Evolutionary conservation across 2,888 invertebrate genomes (phyloP).

Genomic region (Pimpla rufipes): DNA sequence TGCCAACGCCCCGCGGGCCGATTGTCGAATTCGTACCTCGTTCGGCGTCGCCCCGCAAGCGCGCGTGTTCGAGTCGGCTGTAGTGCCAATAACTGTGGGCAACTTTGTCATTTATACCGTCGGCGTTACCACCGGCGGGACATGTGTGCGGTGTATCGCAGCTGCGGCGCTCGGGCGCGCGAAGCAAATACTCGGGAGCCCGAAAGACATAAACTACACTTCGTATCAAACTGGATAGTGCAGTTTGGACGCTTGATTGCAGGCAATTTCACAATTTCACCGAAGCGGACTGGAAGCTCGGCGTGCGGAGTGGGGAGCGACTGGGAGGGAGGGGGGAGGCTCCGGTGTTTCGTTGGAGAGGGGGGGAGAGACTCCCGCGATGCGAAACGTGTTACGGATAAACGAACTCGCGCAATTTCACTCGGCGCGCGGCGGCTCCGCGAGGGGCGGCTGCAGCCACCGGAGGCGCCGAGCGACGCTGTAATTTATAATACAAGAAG

Average conservation of each 20-base stretch:
- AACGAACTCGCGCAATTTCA: slow-evolving; percentile 64
- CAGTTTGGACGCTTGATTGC: slow-evolving; percentile 69
- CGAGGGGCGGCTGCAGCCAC: slow-evolving; percentile 43
- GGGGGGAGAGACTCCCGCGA: slow-evolving; percentile 39
- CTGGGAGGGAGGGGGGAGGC: background rate
- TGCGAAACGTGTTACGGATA: slow-evolving; percentile 68
- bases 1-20: background rate
- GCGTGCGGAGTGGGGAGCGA: background rate
- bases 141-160: no score
- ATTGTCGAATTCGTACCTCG: background rate
- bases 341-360: background rate
- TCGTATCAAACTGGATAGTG: slow-evolving; percentile 67
- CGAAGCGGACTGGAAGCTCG: slow-evolving; percentile 9
- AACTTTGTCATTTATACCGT: background rate
- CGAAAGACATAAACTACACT: slow-evolving; percentile 67
- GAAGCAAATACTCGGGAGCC: slow-evolving; percentile 50
- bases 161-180: background rate
- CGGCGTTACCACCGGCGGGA: background rate
- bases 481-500: slow-evolving; percentile 34
- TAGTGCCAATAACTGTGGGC: background rate
- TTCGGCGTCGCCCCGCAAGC: background rate
- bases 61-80: background rate
- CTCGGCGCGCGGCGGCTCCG: slow-evolving; percentile 25
- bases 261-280: slow-evolving; percentile 68
- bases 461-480: slow-evolving; percentile 14